Base-by-base conservation (phyloP, 2,797 vertebrate genomes). In the Liasis olivaceus region DNA sequence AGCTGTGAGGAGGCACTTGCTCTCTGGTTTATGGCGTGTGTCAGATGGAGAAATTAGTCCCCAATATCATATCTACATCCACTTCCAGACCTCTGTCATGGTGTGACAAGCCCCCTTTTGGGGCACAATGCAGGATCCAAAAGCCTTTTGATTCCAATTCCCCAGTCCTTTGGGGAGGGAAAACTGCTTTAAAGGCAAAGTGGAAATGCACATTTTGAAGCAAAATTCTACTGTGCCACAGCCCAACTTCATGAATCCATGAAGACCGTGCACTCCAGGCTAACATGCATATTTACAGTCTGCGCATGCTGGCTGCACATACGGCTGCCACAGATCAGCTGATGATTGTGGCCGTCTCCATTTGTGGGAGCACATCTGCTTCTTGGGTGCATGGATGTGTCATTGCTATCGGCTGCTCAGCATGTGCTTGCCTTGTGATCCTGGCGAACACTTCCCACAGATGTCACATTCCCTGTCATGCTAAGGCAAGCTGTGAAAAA, bases 371-470 rank as follows among this genome's bases (percentile, higher is more conserved):
- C 58, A 28, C 4, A 11, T 81, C 36, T 26, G 90, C 5, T 0
- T 51, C 5, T 36, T 0, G 0, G 0, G 69, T 0, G 6, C 90
- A 0, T n/a, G 0, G 0, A 0, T 22, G 90, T 13, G 90, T 20
- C 26, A 81, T 81, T 81, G 72, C 72, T 81, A 36, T 81, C 0
- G 0, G 14, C 4, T 13, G 63, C 0, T 22, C 58, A 59, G 36
- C 66, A 62, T 9, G 84, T 11, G 42, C 22, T 56, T 8, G 0
- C 66, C 69, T 89, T 56, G 87, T 12, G 20, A n/a, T 58, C 51
- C 77, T 51, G 5, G 77, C 66, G n/a, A 24, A 47, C 3, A 3
- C 36, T 58, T n/a, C 14, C 85, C 85, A 56, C 26, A 56, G 84
- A 54, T 51, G 84, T 54, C 47, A 86, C 17, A 1, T 36, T 87